Evolutionary conservation across 2,888 invertebrate species (phyloP), one percentile per base, ranked within the genome.

Genomic region (Calameuta idolon): DNA sequence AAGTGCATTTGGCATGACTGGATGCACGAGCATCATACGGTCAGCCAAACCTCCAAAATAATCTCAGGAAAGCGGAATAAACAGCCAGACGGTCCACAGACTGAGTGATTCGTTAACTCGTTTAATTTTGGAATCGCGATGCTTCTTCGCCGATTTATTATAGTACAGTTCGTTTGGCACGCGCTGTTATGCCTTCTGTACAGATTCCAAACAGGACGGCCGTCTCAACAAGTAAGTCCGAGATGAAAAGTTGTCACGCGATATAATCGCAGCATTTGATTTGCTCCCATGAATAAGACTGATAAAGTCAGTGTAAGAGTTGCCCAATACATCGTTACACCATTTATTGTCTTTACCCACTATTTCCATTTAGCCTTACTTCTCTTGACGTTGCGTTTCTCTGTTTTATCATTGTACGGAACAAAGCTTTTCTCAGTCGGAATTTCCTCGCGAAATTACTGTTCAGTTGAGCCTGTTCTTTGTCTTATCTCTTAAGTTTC

Each of bases 41-140:
- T 80, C 77, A 76, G 83, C 81, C 76, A 81, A 79, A 75, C 77
- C 76, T 84, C 81, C 75, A 75, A 75, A 79, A 82, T 83, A 84
- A 83, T 83, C 84, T 84, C 75, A 82, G 84, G 79, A 85, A 84
- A 83, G 84, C 81, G 79, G 79, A 81, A 82, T 84, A 85, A 85
- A 85, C 81, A 84, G 83, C 81, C 81, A 85, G 85, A 85, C 83
- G 74, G 80, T 15, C 80, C 77, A 80, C 75, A 83, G 83, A 85
- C 84, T 80, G 71, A 71, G 15, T 33, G 71, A 71, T 71, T 71
- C 71, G 79, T 85, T 82, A 78, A 79, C 77, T 79, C 82, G 83
- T 85, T 84, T 85, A 85, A 83, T 78, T 80, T 75, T 55, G 79
- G 80, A 83, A 81, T 78, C 73, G 71, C 55, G 55, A 55, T 55